Conservation (phyloP, 2,797 vertebrate species). For the Phylloscopus collybita region DNA sequence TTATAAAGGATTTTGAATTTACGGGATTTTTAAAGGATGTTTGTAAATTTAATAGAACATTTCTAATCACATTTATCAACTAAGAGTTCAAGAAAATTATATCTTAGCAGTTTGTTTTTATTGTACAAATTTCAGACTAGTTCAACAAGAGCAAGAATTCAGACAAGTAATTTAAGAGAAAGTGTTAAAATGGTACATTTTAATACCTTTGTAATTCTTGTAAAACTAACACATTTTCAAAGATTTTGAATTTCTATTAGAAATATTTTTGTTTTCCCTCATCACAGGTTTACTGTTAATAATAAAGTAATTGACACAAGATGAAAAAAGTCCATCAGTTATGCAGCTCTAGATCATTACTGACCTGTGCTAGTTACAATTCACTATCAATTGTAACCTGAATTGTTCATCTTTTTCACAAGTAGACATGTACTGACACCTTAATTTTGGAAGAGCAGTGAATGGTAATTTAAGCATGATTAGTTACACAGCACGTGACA, state of each 20-base stretch:
- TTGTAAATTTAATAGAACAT: neutral
- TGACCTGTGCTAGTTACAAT: neutral
- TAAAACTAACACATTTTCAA: neutral
- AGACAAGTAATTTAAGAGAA: neutral
- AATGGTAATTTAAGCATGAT: neutral
- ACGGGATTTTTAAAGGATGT: neutral
- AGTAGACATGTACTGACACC: neutral
- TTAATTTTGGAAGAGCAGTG: neutral
- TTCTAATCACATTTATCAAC: neutral
- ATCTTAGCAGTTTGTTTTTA: neutral
- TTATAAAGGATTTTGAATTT: neutral
- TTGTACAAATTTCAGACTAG: neutral
- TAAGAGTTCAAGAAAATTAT: neutral
- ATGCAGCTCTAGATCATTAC: neutral
- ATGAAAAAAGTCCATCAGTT: neutral
- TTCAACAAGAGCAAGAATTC: neutral
- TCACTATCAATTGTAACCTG: neutral
- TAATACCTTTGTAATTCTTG: neutral
- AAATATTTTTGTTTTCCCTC: neutral
- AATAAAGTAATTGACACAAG: neutral
- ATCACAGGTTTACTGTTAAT: neutral
- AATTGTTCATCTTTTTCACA: neutral
- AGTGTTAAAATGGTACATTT: neutral
- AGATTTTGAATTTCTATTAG: neutral
- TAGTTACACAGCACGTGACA: neutral